Evolutionary conservation across 2,113 vertebrate genomes (phyloP), one percentile per base, ranked within the genome.

Genomic region (Malurus cyaneus): DNA sequence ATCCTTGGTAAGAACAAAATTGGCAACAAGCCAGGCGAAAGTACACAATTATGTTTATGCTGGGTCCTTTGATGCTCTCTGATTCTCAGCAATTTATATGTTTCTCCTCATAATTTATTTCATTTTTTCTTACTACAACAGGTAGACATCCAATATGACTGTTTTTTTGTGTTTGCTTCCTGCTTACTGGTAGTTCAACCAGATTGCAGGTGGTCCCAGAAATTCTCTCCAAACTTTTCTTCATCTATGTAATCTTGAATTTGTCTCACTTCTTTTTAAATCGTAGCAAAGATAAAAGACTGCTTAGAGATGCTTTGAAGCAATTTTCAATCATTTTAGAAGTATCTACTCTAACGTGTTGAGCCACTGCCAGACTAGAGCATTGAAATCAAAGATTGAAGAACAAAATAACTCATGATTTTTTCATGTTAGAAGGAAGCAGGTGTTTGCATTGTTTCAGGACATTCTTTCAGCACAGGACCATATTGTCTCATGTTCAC

Each of bases 381-480:
- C 59, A 53, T 1, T 57, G 50, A 87, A 65, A 74, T 44, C 25
- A 78, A 78, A 78, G 32, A 80, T 42, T 24, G 14, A 62, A 69
- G 60, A 56, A 0, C 2, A 23, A 59, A 70, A 24, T 9, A 59
- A 65, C 13, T 67, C 6, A 6, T 25, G 5, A 0, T 29, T 80
- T 67, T 59, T 54, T 64, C 56, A 65, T 52, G 47, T 73, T 80
- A 64, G 41, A 61, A 89, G 13, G 41, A 89, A 73, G 10, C 14
- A 67, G 21, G 26, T 87, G 73, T 69, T 46, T 80, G 26, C 23
- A 34, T 31, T 65, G 15, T 91, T 89, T 67, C 72, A 83, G 62
- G 62, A 23, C 19, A 54, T 57, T 36, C 34, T 59, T 83, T 93
- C 26, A 46, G 19, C 2, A 3, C 5, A 77, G 24, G 12, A 73